Evolutionary conservation across 1,140 invertebrate genomes (phyloP).

Genomic region (Melitaea cinxia): DNA sequence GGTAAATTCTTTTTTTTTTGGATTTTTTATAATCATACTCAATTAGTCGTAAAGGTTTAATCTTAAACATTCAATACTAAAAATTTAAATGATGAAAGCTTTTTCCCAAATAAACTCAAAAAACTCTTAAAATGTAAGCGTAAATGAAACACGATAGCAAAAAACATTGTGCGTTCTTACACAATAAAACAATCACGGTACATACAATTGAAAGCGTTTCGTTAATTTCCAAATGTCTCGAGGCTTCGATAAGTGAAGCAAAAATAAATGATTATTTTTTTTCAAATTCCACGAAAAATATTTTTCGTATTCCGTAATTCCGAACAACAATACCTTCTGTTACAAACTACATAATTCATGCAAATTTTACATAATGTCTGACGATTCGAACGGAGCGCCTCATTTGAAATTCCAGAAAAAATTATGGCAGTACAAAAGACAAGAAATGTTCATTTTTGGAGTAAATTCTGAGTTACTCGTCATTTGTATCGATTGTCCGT

Average conservation of each 20-base stretch:
- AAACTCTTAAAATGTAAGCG: no score
- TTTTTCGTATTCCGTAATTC: slow-evolving; percentile 1
- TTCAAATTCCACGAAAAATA: neutral
- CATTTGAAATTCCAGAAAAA: slow-evolving; percentile 11
- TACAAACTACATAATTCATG: slow-evolving; percentile 14
- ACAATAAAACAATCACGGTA: slow-evolving; percentile 10
- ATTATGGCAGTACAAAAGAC: slow-evolving; percentile 4
- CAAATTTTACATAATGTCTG: slow-evolving; percentile 10
- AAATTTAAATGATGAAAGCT: no score
- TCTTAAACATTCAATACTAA: no score
- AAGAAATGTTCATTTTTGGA: neutral
- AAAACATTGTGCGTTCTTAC: neutral
- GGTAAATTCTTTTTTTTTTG: no score
- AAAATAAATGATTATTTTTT: neutral
- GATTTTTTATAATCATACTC: no score
- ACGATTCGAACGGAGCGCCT: slow-evolving; percentile 1
- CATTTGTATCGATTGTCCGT: neutral
- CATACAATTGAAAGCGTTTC: neutral
- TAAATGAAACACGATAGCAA: neutral
- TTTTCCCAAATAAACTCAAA: no score
- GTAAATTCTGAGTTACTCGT: neutral
- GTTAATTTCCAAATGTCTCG: neutral
- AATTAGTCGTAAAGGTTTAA: no score
- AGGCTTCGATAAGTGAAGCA: slow-evolving; percentile 5
- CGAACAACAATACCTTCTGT: neutral